Conservation (phyloP, 2,113 vertebrate species). For the Lophura nycthemera region DNA sequence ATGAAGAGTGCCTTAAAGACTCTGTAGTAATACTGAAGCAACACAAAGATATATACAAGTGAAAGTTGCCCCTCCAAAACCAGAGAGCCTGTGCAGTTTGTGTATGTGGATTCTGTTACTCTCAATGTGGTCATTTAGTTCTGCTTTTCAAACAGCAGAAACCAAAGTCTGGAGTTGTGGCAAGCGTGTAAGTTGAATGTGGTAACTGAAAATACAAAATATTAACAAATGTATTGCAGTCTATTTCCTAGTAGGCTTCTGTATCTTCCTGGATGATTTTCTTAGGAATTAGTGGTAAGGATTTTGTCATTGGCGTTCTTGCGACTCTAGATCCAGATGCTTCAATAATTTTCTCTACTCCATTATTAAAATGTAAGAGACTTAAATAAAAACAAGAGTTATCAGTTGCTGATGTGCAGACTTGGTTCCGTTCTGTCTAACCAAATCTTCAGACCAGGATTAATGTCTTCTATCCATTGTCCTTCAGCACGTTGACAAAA, state of each 20-base stretch:
- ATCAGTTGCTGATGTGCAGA: background rate
- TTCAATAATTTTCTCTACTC: background rate
- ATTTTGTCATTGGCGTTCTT: background rate
- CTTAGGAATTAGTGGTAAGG: background rate
- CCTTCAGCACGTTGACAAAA: no score
- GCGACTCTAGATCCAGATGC: background rate
- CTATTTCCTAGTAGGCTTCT: background rate
- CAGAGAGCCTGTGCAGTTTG: background rate
- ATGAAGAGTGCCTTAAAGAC: background rate
- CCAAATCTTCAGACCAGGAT: background rate
- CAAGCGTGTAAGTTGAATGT: background rate
- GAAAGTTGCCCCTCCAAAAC: background rate
- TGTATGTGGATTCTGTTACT: background rate
- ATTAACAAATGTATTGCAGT: background rate
- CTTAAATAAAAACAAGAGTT: background rate
- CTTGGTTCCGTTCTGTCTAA: background rate
- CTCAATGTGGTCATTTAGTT: background rate
- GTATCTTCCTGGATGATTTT: background rate
- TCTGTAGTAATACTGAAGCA: background rate
- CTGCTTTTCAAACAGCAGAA: background rate
- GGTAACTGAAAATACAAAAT: background rate
- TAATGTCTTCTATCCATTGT: background rate
- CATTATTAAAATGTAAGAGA: background rate
- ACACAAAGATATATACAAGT: background rate
- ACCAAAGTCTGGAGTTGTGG: background rate